These are phyloP conservation scores for Strix uralensis DNA, from an alignment of 2,113 vertebrate genomes.

Conservation along the genomic window DNA sequence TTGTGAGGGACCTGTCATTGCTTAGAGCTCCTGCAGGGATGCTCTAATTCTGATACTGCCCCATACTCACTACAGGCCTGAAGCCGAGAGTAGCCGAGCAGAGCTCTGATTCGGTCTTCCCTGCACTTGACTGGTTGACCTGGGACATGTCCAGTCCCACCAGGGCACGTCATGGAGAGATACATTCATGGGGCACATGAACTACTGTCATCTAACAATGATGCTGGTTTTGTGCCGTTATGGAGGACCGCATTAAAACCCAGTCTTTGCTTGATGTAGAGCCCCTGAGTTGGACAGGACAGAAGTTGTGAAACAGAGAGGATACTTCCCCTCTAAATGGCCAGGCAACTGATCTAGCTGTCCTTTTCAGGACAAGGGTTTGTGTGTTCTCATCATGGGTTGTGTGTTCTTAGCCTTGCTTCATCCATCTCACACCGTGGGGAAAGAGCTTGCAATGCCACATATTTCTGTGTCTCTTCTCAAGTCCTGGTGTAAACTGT, in stretches of 20 bases:
- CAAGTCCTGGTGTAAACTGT: not conserved
- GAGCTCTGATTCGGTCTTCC: not conserved
- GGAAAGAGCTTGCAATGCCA: not conserved
- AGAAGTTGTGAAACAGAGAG: not conserved
- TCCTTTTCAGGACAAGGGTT: not conserved
- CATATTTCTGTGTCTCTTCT: not conserved
- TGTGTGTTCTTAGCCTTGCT: not conserved
- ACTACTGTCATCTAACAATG: not conserved
- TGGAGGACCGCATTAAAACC: not conserved
- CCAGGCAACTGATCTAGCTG: not conserved
- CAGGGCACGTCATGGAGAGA: not conserved
- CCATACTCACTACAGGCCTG: not conserved
- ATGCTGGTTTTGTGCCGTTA: not conserved
- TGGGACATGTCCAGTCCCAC: not conserved
- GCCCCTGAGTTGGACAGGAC: not conserved
- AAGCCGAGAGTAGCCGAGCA: not conserved
- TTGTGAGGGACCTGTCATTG: not conserved
- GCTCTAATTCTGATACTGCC: not conserved
- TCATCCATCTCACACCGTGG: rapidly evolving
- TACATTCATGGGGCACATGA: not conserved
- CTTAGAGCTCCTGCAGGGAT: not conserved
- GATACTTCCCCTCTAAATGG: not conserved
- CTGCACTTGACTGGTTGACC: not conserved
- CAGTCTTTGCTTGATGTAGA: not conserved
- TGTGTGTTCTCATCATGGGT: not conserved